Evolutionary conservation across 2,888 invertebrate genomes (phyloP).

Genomic region (Microchrysa polita): DNA sequence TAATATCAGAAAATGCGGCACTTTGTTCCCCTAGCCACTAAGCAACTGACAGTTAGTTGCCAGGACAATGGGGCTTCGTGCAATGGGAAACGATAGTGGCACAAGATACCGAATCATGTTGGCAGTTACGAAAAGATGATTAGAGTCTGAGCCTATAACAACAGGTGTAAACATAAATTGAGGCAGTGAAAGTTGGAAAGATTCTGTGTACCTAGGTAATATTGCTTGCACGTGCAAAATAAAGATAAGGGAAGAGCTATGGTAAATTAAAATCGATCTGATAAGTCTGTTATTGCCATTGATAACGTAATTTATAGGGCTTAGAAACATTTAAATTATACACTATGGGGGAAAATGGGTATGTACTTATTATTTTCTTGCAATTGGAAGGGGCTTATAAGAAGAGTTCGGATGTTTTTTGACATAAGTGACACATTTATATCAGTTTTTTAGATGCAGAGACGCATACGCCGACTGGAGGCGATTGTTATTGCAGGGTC

Average conservation of each 20-base stretch:
- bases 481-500: too few relatives aligned
- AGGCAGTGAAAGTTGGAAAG: not conserved
- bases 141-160: not conserved
- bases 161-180: conserved; percentile 17
- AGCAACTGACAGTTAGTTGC: not conserved
- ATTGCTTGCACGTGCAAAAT: not conserved
- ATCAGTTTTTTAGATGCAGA: too few relatives aligned
- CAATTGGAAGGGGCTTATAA: too few relatives aligned
- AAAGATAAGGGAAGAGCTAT: not conserved
- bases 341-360: not conserved
- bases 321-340: conserved; percentile 24
- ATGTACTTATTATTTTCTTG: too few relatives aligned
- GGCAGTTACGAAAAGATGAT: not conserved
- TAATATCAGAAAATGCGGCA: conserved; percentile 40
- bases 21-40: not conserved
- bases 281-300: conserved; percentile 31
- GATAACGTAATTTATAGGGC: conserved; percentile 30
- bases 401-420: too few relatives aligned
- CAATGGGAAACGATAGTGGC: not conserved
- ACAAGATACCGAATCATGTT: not conserved
- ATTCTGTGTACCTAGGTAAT: not conserved
- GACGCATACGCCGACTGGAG: too few relatives aligned
- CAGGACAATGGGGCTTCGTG: not conserved
- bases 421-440: too few relatives aligned
- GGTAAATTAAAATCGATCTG: conserved; percentile 34